Percentiles rank a stretch among this genome's conserved stretches.
Conservation (phyloP, 2,113 vertebrate genomes). For the Varanus komodoensis region DNA sequence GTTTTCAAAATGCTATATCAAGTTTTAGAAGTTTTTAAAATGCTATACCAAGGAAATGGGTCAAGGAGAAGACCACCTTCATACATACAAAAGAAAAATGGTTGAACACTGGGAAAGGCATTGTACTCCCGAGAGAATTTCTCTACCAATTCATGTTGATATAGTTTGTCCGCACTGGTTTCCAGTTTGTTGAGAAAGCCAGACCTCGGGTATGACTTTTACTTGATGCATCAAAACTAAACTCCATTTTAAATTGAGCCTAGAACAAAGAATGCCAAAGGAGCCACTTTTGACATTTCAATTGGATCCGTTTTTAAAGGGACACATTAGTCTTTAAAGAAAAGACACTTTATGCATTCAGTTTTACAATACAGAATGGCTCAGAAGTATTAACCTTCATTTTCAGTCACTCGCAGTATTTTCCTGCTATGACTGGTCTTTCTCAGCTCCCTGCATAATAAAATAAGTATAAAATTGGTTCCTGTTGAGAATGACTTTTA, state of each 20-base stretch:
- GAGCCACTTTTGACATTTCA: background rate
- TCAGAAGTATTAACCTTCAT: conserved; percentile 5
- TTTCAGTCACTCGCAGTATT: conserved; percentile 3
- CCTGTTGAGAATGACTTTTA: conserved; percentile 15
- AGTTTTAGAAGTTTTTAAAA: background rate
- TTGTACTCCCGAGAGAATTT: background rate
- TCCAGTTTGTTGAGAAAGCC: background rate
- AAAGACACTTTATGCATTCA: background rate
- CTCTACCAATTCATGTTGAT: background rate
- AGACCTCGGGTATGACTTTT: background rate
- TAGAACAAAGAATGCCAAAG: background rate
- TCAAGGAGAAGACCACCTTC: background rate
- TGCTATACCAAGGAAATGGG: background rate
- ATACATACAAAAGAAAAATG: background rate
- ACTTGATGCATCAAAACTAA: background rate
- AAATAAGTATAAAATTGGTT: conserved; percentile 30
- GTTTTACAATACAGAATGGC: conserved; percentile 1
- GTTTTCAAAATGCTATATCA: background rate
- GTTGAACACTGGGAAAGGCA: background rate
- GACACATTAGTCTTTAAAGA: background rate
- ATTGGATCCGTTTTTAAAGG: background rate
- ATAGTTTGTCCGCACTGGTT: background rate
- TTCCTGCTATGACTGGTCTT: conserved; percentile 1
- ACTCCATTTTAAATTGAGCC: background rate
- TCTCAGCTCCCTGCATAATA: conserved; percentile 1